phyloP scores from a whole-genome alignment of 2,113 vertebrate genomes.

The Mystacornis crossleyi region DNA sequence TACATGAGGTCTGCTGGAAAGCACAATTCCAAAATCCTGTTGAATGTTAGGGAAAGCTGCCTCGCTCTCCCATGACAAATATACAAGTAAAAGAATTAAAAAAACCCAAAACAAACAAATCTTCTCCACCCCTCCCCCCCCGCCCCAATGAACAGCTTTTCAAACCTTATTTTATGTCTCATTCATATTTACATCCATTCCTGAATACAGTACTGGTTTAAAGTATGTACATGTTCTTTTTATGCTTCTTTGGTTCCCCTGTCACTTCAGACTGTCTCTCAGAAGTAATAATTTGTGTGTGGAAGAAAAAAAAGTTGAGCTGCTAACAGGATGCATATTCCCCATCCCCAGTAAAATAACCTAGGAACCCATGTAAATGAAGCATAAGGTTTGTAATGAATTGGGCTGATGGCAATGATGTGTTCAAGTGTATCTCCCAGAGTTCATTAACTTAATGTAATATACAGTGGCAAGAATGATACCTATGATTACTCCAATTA shows the following conservation, averaged over 20 bases:
- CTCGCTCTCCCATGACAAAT: not conserved
- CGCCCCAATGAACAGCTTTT: not conserved
- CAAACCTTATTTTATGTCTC: not conserved
- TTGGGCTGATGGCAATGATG: constrained; percentile 26
- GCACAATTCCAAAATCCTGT: not conserved
- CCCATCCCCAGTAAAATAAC: constrained; percentile 20
- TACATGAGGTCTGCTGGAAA: not conserved
- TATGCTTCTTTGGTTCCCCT: not conserved
- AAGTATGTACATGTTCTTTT: not conserved
- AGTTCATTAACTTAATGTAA: constrained; percentile 71
- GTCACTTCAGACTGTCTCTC: not conserved
- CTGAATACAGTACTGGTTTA: not conserved
- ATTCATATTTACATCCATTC: not conserved
- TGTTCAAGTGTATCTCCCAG: constrained; percentile 58
- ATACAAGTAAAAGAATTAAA: not conserved
- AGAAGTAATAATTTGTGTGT: not conserved
- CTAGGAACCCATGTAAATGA: constrained; percentile 62
- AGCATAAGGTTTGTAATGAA: constrained; percentile 60
- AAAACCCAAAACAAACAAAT: not conserved
- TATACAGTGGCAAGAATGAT: constrained; percentile 31
- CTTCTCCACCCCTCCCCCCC: fast-evolving
- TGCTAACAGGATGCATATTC: not conserved
- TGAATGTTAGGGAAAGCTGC: not conserved
- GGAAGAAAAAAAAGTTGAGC: not conserved
- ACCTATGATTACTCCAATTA: constrained; percentile 60